A percentile compares a stretch with the other conserved stretches of the same genome.
These are phyloP conservation scores for Battus philenor DNA, from an alignment of 1,140 invertebrate species.

Conservation along the genomic window DNA sequence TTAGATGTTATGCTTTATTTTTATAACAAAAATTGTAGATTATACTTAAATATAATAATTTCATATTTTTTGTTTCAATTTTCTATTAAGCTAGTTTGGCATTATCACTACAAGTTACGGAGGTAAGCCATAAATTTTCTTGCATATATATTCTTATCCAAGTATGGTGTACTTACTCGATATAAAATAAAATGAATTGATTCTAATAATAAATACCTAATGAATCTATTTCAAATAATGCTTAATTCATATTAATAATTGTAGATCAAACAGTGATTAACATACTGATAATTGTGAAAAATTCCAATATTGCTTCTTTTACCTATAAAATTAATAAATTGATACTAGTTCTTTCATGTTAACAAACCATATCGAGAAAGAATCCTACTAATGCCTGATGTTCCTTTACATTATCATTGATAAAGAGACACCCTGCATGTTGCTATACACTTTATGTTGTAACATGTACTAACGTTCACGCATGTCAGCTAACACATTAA, in stretches of 20 bases:
- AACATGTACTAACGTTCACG: conserved; percentile 29
- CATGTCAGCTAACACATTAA: conserved; percentile 32
- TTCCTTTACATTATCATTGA: neutral
- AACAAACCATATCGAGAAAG: conserved; percentile 12
- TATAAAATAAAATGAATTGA: no score
- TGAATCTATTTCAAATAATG: no score
- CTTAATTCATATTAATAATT: no score
- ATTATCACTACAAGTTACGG: conserved; percentile 18
- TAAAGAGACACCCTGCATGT: neutral
- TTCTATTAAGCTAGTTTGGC: conserved; percentile 24
- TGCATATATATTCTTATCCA: conserved; percentile 4
- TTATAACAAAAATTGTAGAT: conserved; percentile 11
- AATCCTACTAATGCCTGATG: conserved; percentile 4
- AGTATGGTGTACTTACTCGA: conserved; percentile 10
- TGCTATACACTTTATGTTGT: no score
- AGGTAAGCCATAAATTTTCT: conserved; percentile 18
- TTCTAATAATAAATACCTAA: no score
- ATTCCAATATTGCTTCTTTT: no score
- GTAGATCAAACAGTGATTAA: no score
- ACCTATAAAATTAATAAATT: no score
- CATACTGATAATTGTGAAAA: no score
- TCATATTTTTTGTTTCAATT: conserved; percentile 19
- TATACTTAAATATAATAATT: conserved; percentile 13
- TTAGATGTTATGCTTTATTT: conserved; percentile 9
- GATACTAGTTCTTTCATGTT: no score